phyloP scores from a whole-genome alignment of 37 sponge, comb jelly and placozoan species.

The Haliclona indistincta region DNA sequence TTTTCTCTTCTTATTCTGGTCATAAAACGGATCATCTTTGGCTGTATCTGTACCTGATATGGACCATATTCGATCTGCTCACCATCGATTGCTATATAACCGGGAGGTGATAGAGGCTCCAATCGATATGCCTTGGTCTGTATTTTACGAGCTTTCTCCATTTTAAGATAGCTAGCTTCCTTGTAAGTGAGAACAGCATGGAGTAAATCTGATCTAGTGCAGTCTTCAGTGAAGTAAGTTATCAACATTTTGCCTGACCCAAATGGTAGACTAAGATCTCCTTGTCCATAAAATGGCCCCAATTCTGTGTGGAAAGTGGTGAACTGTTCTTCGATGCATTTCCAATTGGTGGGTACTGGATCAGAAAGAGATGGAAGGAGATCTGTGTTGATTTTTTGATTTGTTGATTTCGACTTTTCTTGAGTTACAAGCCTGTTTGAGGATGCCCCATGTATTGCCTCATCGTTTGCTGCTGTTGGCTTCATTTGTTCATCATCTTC shows the following conservation, averaged over 20 bases:
- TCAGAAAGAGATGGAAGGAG: conserved; percentile 31
- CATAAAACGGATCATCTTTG: conserved; percentile 56
- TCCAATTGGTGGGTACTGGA: conserved; percentile 66
- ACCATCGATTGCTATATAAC: conserved; percentile 83
- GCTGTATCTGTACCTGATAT: conserved; percentile 71
- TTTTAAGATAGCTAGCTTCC: conserved; percentile 28
- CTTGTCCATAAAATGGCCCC: conserved; percentile 21
- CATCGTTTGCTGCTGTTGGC: background rate
- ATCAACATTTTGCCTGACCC: conserved; percentile 52
- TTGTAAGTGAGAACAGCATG: conserved; percentile 22
- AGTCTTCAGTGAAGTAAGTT: background rate
- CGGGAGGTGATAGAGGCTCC: conserved; percentile 44
- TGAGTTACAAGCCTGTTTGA: background rate
- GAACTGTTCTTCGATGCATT: conserved; percentile 61
- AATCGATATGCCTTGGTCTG: conserved; percentile 74
- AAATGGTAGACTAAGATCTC: conserved; percentile 27
- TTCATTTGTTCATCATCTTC: conserved; percentile 21
- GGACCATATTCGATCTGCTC: conserved; percentile 76
- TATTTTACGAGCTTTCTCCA: background rate
- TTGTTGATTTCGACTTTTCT: background rate
- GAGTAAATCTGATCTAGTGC: conserved; percentile 41
- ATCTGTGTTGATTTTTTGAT: background rate
- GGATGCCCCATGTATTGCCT: background rate
- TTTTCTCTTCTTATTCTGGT: conserved; percentile 20
- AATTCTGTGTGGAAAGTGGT: conserved; percentile 35